Conservation (phyloP, 2,888 invertebrate genomes). For the Nasonovia ribisnigri region DNA sequence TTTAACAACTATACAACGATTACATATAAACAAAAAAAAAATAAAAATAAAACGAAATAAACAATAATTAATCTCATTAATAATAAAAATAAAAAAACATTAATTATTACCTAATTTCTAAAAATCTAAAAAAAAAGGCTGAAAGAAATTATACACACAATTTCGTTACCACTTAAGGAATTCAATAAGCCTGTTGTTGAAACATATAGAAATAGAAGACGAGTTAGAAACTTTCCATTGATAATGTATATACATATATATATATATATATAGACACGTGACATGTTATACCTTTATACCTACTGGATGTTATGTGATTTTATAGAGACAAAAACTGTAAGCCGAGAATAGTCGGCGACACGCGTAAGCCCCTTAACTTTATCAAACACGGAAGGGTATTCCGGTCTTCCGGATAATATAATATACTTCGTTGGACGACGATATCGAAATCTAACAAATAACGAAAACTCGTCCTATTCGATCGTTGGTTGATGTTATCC, state of each 20-base stretch:
- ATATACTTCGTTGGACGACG: background rate
- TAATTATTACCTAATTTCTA: background rate
- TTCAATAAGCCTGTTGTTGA: background rate
- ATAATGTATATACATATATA: background rate
- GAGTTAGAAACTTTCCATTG: background rate
- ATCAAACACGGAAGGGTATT: background rate
- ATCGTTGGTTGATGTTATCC: background rate
- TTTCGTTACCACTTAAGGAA: background rate
- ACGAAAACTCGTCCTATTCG: background rate
- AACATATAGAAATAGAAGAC: slow-evolving; percentile 17
- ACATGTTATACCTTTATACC: background rate
- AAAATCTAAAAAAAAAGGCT: background rate
- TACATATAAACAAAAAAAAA: slow-evolving; percentile 30
- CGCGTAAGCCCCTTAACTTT: background rate
- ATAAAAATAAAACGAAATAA: slow-evolving; percentile 17
- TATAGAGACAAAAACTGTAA: background rate
- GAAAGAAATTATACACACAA: background rate
- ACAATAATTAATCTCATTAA: slow-evolving; percentile 9
- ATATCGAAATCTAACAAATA: background rate
- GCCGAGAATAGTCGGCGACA: background rate
- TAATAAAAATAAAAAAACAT: background rate
- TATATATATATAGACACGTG: background rate
- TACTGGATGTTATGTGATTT: background rate
- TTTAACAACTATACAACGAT: slow-evolving; percentile 42
- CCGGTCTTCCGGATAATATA: background rate